These are phyloP conservation scores for Zaprionus capensis DNA, from an alignment of 1,140 invertebrate genomes.

Conservation along the genomic window DNA sequence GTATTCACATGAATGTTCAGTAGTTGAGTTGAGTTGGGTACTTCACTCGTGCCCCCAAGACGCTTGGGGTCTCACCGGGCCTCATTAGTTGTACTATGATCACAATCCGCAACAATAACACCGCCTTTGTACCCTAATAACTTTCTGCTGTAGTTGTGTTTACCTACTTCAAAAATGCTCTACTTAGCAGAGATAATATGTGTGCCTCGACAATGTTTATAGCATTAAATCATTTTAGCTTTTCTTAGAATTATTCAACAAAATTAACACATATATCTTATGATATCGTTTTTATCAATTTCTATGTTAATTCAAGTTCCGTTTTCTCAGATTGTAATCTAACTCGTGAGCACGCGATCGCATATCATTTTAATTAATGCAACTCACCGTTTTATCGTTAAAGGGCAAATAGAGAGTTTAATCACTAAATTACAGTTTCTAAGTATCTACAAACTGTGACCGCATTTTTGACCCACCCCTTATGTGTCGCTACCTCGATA, in stretches of 20 bases:
- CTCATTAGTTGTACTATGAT: slow-evolving; percentile 16
- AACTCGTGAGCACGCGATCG: slow-evolving; percentile 55
- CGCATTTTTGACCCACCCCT: not conserved
- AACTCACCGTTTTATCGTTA: slow-evolving; percentile 42
- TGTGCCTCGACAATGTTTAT: not conserved
- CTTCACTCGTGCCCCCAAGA: not conserved
- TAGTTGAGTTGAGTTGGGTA: not conserved
- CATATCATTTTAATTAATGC: slow-evolving; percentile 49
- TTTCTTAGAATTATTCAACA: not conserved
- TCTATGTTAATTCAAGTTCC: not conserved
- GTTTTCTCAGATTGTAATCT: not conserved
- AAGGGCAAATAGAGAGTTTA: not conserved
- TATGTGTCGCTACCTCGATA: not conserved
- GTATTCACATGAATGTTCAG: slow-evolving; percentile 16
- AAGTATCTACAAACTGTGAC: not conserved
- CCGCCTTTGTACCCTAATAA: slow-evolving; percentile 9
- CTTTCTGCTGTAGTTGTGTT: slow-evolving; percentile 3
- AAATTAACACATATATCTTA: not conserved
- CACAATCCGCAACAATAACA: not conserved
- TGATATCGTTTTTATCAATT: not conserved
- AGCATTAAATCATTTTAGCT: not conserved
- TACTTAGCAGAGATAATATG: not conserved
- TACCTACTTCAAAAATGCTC: not conserved
- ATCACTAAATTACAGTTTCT: not conserved
- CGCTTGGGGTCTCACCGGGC: not conserved